Evolutionary conservation across 2,113 vertebrate species (phyloP).

Genomic region (Lepus timidus): DNA sequence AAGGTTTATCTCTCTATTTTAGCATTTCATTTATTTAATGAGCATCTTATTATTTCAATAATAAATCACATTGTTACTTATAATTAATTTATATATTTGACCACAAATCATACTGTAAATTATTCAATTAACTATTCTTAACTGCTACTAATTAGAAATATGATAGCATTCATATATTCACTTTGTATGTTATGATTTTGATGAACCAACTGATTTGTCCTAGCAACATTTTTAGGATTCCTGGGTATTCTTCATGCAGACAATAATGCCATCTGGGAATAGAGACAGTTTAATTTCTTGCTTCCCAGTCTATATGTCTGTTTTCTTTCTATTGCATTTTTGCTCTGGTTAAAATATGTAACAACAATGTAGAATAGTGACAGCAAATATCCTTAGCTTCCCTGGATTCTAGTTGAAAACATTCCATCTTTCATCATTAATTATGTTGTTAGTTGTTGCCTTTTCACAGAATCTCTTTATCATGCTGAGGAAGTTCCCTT

Average conservation of each 20-base stretch:
- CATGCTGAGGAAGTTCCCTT: too few species aligned
- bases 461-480: neutral
- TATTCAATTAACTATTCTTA: neutral
- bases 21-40: neutral
- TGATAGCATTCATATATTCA: neutral
- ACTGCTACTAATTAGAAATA: neutral
- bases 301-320: neutral
- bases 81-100: too few species aligned
- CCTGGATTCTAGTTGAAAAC: neutral
- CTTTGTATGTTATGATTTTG: neutral
- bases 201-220: neutral
- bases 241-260: neutral
- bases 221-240: neutral
- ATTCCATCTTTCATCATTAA: neutral
- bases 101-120: neutral
- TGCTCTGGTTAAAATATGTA: neutral
- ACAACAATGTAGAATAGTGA: neutral
- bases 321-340: neutral
- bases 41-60: neutral
- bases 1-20: neutral
- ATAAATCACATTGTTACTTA: neutral
- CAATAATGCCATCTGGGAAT: neutral
- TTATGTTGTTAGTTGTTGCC: neutral
- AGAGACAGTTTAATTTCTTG: neutral
- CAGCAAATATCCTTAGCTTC: neutral